These are phyloP conservation scores for Bellardia bayeri DNA, from an alignment of 2,888 invertebrate genomes.

Conservation along the genomic window DNA sequence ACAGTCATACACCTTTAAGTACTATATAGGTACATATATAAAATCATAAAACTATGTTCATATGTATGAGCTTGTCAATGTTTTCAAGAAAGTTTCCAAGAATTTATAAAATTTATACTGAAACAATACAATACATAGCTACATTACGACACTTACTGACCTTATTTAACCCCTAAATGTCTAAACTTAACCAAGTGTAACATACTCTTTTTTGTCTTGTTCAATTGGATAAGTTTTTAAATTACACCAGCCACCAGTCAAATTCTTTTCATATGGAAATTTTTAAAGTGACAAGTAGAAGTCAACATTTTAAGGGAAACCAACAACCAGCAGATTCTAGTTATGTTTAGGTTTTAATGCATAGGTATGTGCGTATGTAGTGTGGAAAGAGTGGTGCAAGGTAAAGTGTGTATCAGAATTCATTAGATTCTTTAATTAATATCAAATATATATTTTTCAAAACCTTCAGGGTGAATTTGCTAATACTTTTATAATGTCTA, in stretches of 20 bases:
- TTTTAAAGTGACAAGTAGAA: slow-evolving; percentile 14
- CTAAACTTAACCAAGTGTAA: slow-evolving; percentile 66
- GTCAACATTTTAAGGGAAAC: slow-evolving; percentile 33
- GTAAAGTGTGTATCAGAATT: too few relatives aligned
- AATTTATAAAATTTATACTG: slow-evolving; percentile 31
- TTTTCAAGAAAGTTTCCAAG: slow-evolving; percentile 43
- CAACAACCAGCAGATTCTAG: slow-evolving; percentile 38
- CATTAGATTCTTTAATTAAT: too few relatives aligned
- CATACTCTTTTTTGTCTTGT: slow-evolving; percentile 39
- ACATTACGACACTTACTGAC: slow-evolving; percentile 19
- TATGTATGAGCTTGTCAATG: slow-evolving; percentile 15
- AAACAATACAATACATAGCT: slow-evolving; percentile 16
- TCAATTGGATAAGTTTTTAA: slow-evolving; percentile 40
- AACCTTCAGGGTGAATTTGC: too few relatives aligned
- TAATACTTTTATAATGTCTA: too few relatives aligned
- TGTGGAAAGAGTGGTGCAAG: not conserved
- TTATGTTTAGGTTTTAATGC: slow-evolving; percentile 18
- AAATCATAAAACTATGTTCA: not conserved
- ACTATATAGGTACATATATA: not conserved
- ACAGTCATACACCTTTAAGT: slow-evolving; percentile 33
- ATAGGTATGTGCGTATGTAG: not conserved
- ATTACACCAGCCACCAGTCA: slow-evolving; percentile 20
- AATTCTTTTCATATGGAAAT: slow-evolving; percentile 8
- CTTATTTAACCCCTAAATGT: slow-evolving; percentile 52
- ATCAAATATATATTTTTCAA: too few relatives aligned